Evolutionary conservation across 2,113 vertebrate genomes (phyloP), one percentile per base, ranked within the genome.

Genomic region (Suricata suricatta): DNA sequence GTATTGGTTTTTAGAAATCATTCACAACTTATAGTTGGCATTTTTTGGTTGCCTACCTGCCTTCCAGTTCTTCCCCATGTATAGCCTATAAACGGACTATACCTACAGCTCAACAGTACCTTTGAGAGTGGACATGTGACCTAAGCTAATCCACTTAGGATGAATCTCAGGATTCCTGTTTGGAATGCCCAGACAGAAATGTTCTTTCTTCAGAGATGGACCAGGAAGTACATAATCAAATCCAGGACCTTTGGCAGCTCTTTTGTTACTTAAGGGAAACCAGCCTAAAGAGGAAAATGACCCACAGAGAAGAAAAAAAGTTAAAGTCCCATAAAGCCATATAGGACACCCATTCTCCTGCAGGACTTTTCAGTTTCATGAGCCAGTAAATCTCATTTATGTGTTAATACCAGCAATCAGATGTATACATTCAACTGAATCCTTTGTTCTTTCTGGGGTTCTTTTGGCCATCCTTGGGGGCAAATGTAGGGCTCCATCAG

Each of bases 191-290:
- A 79, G 25, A 79, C 35, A 90, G 50, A 90, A 94, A 50, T 79
- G 19, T 77, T 64, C 17, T 74, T 41, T 87, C 19, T 81, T 93
- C n/a, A 81, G 1, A 52, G 27, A 35, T 60, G 64, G 66, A 41
- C 38, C 33, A 91, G 82, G 23, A 88, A 91, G 84, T 84, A 35
- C 3, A 57, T 47, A 88, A 68, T 31, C 44, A 57, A 93, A 91
- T 44, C 94, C 29, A 52, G 33, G 2, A 63, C 19, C 13, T 77
- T 44, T 57, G 60, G 66, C 23, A 88, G 57, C 25, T 35, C 15
- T 96, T 86, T 95, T 81, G 35, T 86, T 95, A 80, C 38, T 21
- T 86, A 38, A 90, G n/a, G 38, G 54, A 95, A 93, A 91, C 7
- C 5, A 79, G 33, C 21, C 52, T 76, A 41, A 88, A 33, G 33